phyloP scores from a whole-genome alignment of 2,888 invertebrate genomes.

The Macroteleia sp. region DNA sequence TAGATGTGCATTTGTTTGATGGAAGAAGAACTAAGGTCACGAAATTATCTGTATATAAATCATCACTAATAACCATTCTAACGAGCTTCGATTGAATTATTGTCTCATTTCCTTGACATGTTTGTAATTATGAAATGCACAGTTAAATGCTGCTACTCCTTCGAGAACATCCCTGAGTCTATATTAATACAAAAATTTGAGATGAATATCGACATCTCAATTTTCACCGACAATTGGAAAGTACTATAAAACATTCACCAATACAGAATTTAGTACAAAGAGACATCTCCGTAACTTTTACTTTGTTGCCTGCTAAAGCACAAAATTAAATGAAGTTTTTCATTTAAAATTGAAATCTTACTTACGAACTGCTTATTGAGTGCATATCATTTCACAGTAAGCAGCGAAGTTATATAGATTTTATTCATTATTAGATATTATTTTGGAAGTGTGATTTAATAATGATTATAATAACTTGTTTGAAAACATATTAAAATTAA shows the following conservation, averaged over 20 bases:
- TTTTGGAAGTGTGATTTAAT: not conserved
- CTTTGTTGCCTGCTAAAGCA: slow-evolving; percentile 46
- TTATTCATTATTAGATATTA: not conserved
- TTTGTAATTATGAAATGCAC: too few species aligned
- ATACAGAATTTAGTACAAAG: slow-evolving; percentile 52
- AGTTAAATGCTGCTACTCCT: too few species aligned
- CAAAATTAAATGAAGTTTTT: slow-evolving; percentile 50
- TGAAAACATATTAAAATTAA: too few species aligned
- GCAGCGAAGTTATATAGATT: not conserved
- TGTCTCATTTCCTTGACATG: not conserved
- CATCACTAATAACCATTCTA: too few species aligned
- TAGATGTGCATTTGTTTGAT: not conserved
- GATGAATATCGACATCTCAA: slow-evolving; percentile 54
- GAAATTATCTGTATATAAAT: too few species aligned
- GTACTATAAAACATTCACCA: slow-evolving; percentile 47
- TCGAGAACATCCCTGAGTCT: too few species aligned
- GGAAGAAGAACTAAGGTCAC: not conserved
- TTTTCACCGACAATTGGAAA: slow-evolving; percentile 47
- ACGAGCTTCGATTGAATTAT: too few species aligned
- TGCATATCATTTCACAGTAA: slow-evolving; percentile 13
- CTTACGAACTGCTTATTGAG: slow-evolving; percentile 37
- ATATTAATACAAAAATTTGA: slow-evolving; percentile 55
- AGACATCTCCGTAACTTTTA: slow-evolving; percentile 51
- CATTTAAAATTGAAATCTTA: slow-evolving; percentile 39
- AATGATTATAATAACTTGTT: too few species aligned